A percentile compares a stretch with the other conserved stretches of the same genome.
phyloP scores from a whole-genome alignment of 2,113 vertebrate species.

The Grantiella picta region DNA sequence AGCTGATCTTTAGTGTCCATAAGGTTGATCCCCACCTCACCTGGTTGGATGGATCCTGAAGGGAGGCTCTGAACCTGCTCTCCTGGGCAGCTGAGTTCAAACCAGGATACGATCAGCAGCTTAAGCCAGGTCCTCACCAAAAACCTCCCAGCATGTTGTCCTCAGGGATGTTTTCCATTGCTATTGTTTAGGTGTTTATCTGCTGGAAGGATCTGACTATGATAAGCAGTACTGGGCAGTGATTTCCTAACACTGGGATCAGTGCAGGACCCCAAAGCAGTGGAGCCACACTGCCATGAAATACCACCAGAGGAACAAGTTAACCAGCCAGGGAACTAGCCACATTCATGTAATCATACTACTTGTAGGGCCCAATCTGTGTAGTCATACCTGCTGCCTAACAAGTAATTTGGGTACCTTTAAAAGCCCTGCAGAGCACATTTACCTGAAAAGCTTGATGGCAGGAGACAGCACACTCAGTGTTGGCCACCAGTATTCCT shows the following conservation, averaged over 20 bases:
- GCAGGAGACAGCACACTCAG: background rate
- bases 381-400: background rate
- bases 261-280: background rate
- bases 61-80: background rate
- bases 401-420: background rate
- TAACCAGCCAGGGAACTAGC: background rate
- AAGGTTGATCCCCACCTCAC: background rate
- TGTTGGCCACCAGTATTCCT: background rate
- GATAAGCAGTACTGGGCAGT: background rate
- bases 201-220: background rate
- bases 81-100: background rate
- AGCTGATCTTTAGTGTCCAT: background rate
- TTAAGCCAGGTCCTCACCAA: background rate
- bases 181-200: background rate
- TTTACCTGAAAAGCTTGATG: background rate
- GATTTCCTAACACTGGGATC: background rate
- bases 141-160: fast-evolving
- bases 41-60: background rate
- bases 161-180: background rate
- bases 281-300: background rate
- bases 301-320: background rate
- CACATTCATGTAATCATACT: background rate
- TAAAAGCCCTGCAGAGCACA: background rate
- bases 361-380: background rate
- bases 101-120: background rate